These are phyloP conservation scores for Neuroscelio doddi DNA, from an alignment of 2,888 invertebrate genomes.

Conservation along the genomic window DNA sequence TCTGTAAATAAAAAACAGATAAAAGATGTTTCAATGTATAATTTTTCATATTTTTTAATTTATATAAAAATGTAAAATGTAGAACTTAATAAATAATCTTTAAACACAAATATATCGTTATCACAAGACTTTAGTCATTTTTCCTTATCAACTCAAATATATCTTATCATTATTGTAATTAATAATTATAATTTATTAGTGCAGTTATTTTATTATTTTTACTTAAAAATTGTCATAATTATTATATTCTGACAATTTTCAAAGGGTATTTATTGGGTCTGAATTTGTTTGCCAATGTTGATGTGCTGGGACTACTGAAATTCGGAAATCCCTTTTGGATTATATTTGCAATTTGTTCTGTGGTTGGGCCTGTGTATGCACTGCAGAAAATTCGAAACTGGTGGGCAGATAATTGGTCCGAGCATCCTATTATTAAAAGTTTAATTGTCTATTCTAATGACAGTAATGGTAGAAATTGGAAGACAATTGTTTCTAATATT, in stretches of 20 bases:
- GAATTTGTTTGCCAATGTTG: slow-evolving; percentile 67
- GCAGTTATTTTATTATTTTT: background rate
- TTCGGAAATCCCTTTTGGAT: slow-evolving; percentile 67
- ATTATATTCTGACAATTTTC: slow-evolving; percentile 20
- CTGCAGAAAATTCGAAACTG: slow-evolving; percentile 77
- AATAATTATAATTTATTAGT: too few relatives aligned
- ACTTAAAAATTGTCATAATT: background rate
- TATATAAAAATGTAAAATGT: too few relatives aligned
- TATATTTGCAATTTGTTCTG: slow-evolving; percentile 67
- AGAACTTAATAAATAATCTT: too few relatives aligned
- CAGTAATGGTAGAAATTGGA: slow-evolving; percentile 77
- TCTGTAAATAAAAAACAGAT: too few relatives aligned
- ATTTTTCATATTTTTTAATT: too few relatives aligned
- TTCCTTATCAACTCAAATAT: too few relatives aligned
- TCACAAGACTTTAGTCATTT: too few relatives aligned
- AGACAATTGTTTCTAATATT: slow-evolving; percentile 79
- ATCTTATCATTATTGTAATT: too few relatives aligned
- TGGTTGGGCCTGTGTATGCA: slow-evolving; percentile 75
- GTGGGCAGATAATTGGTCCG: slow-evolving; percentile 79
- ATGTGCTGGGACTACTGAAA: slow-evolving; percentile 63
- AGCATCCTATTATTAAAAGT: slow-evolving; percentile 84
- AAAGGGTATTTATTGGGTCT: slow-evolving; percentile 77
- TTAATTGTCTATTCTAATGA: slow-evolving; percentile 78
- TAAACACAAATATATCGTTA: too few relatives aligned
- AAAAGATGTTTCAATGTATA: too few relatives aligned